Conservation (phyloP, 2,113 vertebrate genomes). For the Thryonomys swinderianus region DNA sequence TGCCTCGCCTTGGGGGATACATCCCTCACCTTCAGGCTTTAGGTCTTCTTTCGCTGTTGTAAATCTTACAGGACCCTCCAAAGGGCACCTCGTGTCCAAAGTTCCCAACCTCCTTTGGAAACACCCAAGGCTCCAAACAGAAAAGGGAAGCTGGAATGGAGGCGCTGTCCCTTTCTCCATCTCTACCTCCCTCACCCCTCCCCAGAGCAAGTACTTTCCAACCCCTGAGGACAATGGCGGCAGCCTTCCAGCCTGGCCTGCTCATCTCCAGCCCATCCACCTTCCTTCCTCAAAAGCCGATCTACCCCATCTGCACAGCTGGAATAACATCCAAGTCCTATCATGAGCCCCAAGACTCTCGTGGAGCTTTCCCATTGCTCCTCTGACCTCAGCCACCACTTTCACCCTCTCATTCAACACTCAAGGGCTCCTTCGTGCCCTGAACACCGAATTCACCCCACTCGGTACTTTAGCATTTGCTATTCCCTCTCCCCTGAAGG, state of each 20-base stretch:
- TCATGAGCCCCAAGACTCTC: not conserved
- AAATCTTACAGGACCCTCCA: not conserved
- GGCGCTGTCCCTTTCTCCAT: not conserved
- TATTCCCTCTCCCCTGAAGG: not conserved
- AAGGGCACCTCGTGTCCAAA: not conserved
- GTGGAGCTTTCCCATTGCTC: not conserved
- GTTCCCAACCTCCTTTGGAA: not conserved
- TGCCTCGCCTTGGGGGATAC: not conserved
- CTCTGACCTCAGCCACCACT: not conserved
- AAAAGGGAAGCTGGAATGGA: not conserved
- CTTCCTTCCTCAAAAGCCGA: not conserved
- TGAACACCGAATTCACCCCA: accelerated
- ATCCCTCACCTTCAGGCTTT: no score
- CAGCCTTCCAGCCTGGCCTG: not conserved
- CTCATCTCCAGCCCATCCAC: not conserved
- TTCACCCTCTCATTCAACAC: not conserved
- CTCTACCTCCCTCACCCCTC: not conserved
- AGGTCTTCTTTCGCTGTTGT: not conserved
- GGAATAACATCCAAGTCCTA: not conserved
- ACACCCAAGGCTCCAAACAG: not conserved
- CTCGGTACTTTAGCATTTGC: not conserved
- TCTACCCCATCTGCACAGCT: not conserved
- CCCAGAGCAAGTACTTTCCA: not conserved
- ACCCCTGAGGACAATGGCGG: no score
- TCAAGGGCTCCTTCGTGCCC: not conserved